Evolutionary conservation across 64 coral and sea anemone genomes (phyloP), one percentile per base, ranked within the genome.

Genomic region (Montipora capricornis): DNA sequence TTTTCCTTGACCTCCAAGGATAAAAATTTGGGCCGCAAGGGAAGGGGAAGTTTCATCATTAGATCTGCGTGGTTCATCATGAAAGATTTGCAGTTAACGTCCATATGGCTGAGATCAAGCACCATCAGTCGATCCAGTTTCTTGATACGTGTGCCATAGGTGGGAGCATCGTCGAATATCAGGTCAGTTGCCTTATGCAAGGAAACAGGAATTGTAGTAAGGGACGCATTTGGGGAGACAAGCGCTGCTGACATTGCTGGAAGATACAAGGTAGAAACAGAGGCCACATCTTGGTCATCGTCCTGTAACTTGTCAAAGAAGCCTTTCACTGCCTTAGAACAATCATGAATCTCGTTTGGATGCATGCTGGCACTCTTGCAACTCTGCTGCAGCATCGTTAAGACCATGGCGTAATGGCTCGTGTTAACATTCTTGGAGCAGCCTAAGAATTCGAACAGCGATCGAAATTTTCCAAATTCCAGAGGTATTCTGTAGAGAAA

Each of bases 161-260:
- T 62, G 37, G 85, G 92, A 20, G 92, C 86, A 75, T 94, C 79
- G 75, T 89, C 75, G 70, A 80, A 94, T 15, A 94, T 8, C 47
- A 94, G 5, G 12, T 94, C 68, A 6, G 84, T 16, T 17, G 92
- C 74, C 15, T 55, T 57, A 3, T 66, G 16, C 57, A 94, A 73
- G 29, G 46, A 26, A 9, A 88, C 79, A 26, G 49, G 48, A 4
- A 57, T 22, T 22, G 22, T 9, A 20, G 11, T 2, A 17, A 9
- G 22, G 1, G n/a, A 70, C 4, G 17, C 6, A 9, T 16, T 60
- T 3, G 14, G 37, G 12, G 11, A 13, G 4, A 2, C 24, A 13
- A 12, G 29, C 16, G 0, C 62, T 8, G 49, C 22, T 26, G 29
- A 49, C 7, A 75, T 0, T 26, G 49, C 92, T 77, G 95, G 95